Conservation (phyloP, 2,797 vertebrate species). For the Cephalopachus bancanus region DNA sequence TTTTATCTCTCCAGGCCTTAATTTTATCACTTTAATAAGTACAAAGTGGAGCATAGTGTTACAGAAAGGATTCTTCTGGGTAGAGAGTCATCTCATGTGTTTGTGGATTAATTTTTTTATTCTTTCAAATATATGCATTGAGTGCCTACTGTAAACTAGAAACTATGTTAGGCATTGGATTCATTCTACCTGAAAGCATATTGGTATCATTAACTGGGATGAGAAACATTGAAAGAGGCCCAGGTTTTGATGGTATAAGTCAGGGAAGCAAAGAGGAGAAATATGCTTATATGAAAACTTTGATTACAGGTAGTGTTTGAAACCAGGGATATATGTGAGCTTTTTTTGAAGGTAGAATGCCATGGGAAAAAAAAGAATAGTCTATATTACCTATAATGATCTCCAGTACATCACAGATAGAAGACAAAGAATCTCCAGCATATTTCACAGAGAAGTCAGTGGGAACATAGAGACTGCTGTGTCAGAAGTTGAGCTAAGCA, state of each 20-base stretch:
- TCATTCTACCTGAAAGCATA: neutral
- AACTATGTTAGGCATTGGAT: neutral
- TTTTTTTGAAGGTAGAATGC: neutral
- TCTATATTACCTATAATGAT: neutral
- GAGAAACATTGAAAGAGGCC: neutral
- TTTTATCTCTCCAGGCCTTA: neutral
- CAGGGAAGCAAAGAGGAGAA: neutral
- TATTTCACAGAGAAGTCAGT: neutral
- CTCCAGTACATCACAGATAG: neutral
- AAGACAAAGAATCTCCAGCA: neutral
- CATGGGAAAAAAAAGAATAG: neutral
- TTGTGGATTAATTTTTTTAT: neutral
- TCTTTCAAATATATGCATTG: neutral
- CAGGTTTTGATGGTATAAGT: neutral
- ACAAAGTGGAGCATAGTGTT: neutral
- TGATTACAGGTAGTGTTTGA: neutral
- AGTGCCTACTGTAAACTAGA: neutral
- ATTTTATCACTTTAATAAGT: slow-evolving; percentile 18
- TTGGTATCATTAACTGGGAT: neutral
- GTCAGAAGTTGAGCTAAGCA: neutral
- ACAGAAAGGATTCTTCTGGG: neutral
- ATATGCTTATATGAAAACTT: neutral
- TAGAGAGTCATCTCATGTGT: neutral
- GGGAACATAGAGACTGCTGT: neutral
- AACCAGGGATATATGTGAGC: neutral